Evolutionary conservation across 2,113 vertebrate species (phyloP).

Genomic region (Nycticebus coucang): DNA sequence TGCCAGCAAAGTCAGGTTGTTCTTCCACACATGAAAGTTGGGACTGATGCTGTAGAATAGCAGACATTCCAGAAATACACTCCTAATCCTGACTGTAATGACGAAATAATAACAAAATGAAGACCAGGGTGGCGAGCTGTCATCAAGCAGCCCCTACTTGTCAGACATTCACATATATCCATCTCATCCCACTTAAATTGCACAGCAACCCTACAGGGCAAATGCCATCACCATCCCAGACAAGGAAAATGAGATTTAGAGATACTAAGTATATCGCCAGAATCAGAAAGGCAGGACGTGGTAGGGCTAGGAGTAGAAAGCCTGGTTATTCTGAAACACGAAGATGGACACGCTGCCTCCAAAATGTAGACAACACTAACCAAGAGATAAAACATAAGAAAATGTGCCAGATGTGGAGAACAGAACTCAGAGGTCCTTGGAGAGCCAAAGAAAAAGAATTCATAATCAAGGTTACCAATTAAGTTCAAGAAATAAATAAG

Average conservation of each 20-base stretch:
- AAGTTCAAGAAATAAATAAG: background rate
- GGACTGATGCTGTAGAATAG: too few relatives aligned
- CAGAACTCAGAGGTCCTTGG: background rate
- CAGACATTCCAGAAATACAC: background rate
- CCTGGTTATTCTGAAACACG: background rate
- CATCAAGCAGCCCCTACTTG: rapidly evolving
- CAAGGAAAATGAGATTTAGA: background rate
- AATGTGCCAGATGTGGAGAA: rapidly evolving
- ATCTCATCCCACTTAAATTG: background rate
- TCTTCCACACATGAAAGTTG: rapidly evolving
- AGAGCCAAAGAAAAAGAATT: background rate
- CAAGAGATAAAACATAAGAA: background rate
- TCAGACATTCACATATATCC: background rate
- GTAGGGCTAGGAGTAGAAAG: rapidly evolving
- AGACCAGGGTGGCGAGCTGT: rapidly evolving
- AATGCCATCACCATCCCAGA: rapidly evolving
- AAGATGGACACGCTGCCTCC: too few relatives aligned
- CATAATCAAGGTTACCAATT: background rate
- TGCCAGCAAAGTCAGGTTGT: rapidly evolving
- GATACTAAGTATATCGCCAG: background rate
- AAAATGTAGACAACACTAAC: background rate
- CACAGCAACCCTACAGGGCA: background rate
- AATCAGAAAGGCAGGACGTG: rapidly evolving
- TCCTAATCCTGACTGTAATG: too few relatives aligned
- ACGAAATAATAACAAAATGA: too few relatives aligned